These are phyloP conservation scores for Thermophis baileyi DNA, from an alignment of 2,113 vertebrate genomes.

Conservation along the genomic window DNA sequence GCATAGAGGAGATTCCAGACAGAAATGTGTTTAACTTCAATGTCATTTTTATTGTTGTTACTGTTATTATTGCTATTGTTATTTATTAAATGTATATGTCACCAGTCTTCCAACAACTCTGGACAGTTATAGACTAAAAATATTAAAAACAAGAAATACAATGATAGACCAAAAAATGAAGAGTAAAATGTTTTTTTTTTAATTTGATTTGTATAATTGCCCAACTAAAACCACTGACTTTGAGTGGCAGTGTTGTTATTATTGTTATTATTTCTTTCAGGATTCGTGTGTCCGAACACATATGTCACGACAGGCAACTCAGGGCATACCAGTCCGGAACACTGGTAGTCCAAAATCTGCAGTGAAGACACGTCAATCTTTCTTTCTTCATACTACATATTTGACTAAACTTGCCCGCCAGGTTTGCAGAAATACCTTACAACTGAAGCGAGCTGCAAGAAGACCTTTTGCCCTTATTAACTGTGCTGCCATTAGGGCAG, in stretches of 20 bases:
- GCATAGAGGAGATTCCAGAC: neutral
- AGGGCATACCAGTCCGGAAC: slow-evolving; percentile 89
- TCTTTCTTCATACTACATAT: slow-evolving; percentile 92
- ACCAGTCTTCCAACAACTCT: neutral
- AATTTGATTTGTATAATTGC: neutral
- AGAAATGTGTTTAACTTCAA: neutral
- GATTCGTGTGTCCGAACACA: slow-evolving; percentile 84
- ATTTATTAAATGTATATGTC: neutral
- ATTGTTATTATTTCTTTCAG: slow-evolving; percentile 51
- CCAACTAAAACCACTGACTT: neutral
- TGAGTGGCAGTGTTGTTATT: neutral
- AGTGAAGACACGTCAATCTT: slow-evolving; percentile 96
- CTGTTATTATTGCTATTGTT: neutral
- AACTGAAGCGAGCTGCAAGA: slow-evolving; percentile 93
- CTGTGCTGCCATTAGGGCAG: slow-evolving; percentile 99
- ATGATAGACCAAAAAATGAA: neutral
- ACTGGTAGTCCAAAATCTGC: slow-evolving; percentile 93
- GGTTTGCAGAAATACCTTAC: slow-evolving; percentile 96
- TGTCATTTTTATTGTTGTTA: neutral
- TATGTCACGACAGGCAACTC: slow-evolving; percentile 84
- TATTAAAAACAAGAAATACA: neutral
- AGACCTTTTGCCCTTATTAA: slow-evolving; percentile 99
- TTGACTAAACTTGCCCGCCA: slow-evolving; percentile 97
- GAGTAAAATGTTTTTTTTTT: neutral
- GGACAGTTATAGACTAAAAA: neutral